Conservation (phyloP, 35 echinoderm and acorn worm genomes). For the Anneissia japonica region DNA sequence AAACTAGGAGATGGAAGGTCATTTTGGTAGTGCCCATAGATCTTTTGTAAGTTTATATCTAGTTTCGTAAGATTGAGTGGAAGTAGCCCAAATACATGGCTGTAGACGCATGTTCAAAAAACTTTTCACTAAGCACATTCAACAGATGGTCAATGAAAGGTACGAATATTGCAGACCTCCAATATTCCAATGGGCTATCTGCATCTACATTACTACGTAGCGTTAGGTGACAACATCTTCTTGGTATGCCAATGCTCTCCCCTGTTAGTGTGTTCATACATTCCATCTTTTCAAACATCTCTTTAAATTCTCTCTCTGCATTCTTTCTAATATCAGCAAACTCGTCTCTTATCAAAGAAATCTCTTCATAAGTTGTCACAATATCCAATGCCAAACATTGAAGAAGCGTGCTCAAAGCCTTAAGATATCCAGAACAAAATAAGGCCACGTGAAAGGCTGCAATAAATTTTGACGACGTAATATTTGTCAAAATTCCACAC, state of each 20-base stretch:
- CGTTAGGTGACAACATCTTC: constrained; percentile 8
- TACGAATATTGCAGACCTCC: background rate
- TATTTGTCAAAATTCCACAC: background rate
- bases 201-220: constrained; percentile 23
- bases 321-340: background rate
- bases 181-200: constrained; percentile 5
- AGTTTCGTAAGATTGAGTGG: background rate
- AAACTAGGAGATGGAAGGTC: constrained; percentile 34
- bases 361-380: constrained; percentile 2
- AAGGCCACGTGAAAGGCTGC: constrained; percentile 1
- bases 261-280: background rate
- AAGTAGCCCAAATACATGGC: constrained; percentile 22
- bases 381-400: constrained; percentile 20
- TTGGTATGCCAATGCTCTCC: background rate
- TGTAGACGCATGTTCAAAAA: background rate
- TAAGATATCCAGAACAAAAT: constrained; percentile 5
- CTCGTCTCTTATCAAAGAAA: background rate
- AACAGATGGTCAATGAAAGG: constrained; percentile 31
- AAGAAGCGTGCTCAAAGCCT: background rate
- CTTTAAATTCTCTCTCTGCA: background rate
- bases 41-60: background rate
- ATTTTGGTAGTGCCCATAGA: constrained; percentile 4
- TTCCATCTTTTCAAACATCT: constrained; percentile 4
- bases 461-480: constrained; percentile 6
- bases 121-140: background rate